Base-by-base conservation (phyloP, 2,113 vertebrate genomes). In the Chaetodon trifascialis region DNA sequence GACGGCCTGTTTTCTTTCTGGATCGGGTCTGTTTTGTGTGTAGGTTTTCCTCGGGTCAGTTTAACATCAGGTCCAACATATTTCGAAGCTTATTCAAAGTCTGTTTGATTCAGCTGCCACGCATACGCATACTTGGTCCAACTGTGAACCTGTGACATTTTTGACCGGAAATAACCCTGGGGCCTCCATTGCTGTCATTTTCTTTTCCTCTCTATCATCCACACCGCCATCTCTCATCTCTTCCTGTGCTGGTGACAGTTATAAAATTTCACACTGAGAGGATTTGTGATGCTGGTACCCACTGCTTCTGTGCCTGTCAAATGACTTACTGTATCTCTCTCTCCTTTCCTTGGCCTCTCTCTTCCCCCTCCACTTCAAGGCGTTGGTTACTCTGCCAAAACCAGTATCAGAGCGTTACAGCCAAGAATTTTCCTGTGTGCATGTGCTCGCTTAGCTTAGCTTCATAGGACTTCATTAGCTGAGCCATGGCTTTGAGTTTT, bases 201-300 rank as follows among this genome's bases (percentile, higher is more conserved):
- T 77, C 64, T 80, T 73, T 81, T 62, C 77, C 75, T 84, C 59
- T 83, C 72, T 76, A 47, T 86, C 86, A 89, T 86, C 80, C 46
- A 11, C 66, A 17, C 68, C 14, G 5, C 51, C 76, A 74, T 82
- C 80, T 85, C 80, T 87, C 87, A 88, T 90, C 73, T 82, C 66
- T 77, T 30, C 80, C 80, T 83, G 7, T 74, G 76, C 75, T 66
- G 59, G 70, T 79, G 90, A 88, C 85, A 86, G 85, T 87, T 79
- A 73, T 19, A 78, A 63, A 66, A 86, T 93, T 92, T 89, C 86
- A 90, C 81, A 83, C 73, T 11, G 66, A 78, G 80, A 86, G 84
- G 80, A 88, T 93, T 85, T 89, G 86, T 84, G 80, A 82, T 88
- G 80, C 86, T 73, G 80, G 91, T 90, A 88, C 89, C 84, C 67